Base-by-base conservation (phyloP, 2,797 vertebrate species). In the Pempheris klunzingeri region DNA sequence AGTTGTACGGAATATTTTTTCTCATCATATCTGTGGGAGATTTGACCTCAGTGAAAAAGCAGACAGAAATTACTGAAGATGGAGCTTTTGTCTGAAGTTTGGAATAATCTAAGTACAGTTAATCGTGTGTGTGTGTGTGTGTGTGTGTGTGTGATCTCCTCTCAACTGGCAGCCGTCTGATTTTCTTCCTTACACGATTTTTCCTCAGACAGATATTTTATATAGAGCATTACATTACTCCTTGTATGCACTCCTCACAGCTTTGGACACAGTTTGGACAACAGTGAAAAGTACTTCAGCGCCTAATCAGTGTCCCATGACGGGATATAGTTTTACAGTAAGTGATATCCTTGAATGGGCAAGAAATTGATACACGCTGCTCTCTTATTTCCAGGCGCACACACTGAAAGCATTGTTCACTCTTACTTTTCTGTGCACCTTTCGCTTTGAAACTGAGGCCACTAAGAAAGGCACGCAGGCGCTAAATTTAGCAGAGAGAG, bases 311-410 rank as follows among this genome's bases (percentile, higher is more conserved):
- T 66, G 89, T 88, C 90, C 90, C 86, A 71, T 78, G 81, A 83
- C 73, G 39, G 61, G 36, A 10, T 82, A 73, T 92, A 75, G 65
- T 57, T 79, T 95, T 93, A 76, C 91, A 12, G 93, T 85, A 88
- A 94, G 79, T 28, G 87, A 94, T 94, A 91, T 52, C 81, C 71
- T 88, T 90, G 84, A 92, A 88, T 90, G 78, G 81, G 71, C 71
- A 57, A 62, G 90, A 87, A 91, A 88, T 28, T 13, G 90, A 93
- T 90, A 83, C 77, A 24, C 32, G 0, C 52, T 4, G 60, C 73
- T 83, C 83, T 92, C 86, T 47, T 57, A 28, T 91, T 90, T 93
- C 86, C 73, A 85, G 62, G 15, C 58, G 30, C 14, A 28, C 77
- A 88, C 87, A 91, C 80, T 78, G 75, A 84, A 77, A 80, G 78